Percentiles rank a stretch among this genome's conserved stretches.
Conservation (phyloP, 2,797 vertebrate species). For the Dicrostonyx torquatus region DNA sequence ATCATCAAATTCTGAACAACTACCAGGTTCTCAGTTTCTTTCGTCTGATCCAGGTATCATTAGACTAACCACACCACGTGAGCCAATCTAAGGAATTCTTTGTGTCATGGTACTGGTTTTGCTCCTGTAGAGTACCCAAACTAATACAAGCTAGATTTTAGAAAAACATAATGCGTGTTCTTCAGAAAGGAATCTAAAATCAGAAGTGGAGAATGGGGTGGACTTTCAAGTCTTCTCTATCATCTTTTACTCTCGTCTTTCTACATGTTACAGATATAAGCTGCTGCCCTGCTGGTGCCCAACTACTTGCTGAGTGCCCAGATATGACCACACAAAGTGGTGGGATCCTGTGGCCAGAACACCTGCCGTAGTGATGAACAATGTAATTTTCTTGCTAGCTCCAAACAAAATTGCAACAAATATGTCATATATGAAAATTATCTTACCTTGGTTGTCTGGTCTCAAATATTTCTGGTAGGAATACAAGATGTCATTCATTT, state of each 20-base stretch:
- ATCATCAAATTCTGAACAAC: neutral
- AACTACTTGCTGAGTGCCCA: neutral
- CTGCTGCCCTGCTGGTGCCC: neutral
- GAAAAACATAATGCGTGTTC: neutral
- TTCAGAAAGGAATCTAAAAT: conserved; percentile 16
- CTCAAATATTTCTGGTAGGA: neutral
- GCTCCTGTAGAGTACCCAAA: neutral
- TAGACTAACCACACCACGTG: neutral
- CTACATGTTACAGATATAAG: neutral
- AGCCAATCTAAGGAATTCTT: neutral
- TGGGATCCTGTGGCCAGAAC: neutral
- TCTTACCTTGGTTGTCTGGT: conserved; percentile 41
- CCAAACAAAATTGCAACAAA: neutral
- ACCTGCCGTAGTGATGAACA: neutral
- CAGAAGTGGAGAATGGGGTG: neutral
- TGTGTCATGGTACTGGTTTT: neutral
- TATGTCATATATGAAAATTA: neutral
- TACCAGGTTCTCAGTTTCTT: neutral
- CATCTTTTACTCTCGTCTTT: neutral
- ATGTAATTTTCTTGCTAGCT: neutral
- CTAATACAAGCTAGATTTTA: neutral
- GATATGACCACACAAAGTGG: neutral
- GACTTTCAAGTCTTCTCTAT: conserved; percentile 7
- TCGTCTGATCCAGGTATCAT: neutral
- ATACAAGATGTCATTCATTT: conserved; percentile 13